phyloP scores from a whole-genome alignment of 2,797 vertebrate genomes.

The Melanotaenia trifasciata region DNA sequence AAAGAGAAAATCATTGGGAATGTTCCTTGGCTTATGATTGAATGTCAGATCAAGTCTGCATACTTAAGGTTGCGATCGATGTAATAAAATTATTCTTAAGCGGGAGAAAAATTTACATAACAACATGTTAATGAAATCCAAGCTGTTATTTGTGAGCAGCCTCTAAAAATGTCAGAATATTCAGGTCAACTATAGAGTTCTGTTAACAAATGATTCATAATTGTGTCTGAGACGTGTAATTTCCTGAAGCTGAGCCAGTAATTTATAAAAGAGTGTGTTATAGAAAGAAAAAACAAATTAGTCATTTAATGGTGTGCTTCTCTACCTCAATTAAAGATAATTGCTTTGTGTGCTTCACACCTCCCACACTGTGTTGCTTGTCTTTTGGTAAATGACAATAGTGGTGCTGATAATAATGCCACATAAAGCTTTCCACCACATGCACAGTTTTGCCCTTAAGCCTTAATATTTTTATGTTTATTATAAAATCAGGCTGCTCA shows the following conservation, averaged over 20 bases:
- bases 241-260: slow-evolving; percentile 47
- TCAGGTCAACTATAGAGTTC: slow-evolving; percentile 8
- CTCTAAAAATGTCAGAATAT: slow-evolving; percentile 31
- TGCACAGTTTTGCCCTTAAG: slow-evolving; percentile 28
- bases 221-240: slow-evolving; percentile 26
- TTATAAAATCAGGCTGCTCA: slow-evolving; percentile 48
- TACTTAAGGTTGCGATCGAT: not conserved
- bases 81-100: not conserved
- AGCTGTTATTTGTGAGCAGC: slow-evolving; percentile 6
- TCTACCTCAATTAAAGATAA: slow-evolving; percentile 78
- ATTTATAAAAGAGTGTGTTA: slow-evolving; percentile 39
- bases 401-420: slow-evolving; percentile 46
- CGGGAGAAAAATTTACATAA: not conserved
- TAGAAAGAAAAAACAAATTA: slow-evolving; percentile 51
- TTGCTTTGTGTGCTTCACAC: slow-evolving; percentile 74
- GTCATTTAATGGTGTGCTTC: slow-evolving; percentile 67
- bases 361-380: slow-evolving; percentile 70
- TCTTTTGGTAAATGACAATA: slow-evolving; percentile 72
- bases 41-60: not conserved
- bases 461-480: slow-evolving; percentile 28
- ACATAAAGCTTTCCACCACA: slow-evolving; percentile 52
- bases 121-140: not conserved
- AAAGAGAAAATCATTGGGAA: no score
- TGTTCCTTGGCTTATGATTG: not conserved
- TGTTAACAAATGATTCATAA: slow-evolving; percentile 6